A percentile compares a stretch with the other conserved stretches of the same genome.
Evolutionary conservation across 1,140 invertebrate genomes (phyloP).

Genomic region (Spodoptera litura): DNA sequence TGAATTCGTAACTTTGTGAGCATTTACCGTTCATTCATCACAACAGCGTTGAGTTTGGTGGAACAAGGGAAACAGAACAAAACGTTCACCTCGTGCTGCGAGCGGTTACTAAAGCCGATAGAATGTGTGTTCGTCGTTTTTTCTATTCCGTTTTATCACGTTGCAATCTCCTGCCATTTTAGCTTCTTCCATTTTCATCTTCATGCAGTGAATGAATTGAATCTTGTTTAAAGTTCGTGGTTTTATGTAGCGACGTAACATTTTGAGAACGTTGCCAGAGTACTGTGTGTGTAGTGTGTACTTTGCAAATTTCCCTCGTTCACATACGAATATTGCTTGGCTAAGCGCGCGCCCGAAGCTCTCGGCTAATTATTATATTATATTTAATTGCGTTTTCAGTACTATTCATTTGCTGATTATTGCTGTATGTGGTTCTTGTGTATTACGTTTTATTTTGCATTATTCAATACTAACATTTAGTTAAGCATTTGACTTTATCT

Average conservation of each 20-base stretch:
- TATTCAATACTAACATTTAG: neutral
- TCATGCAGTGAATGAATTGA: conserved; percentile 4
- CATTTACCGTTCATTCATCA: conserved; percentile 36
- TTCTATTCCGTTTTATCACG: neutral
- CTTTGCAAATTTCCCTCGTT: conserved; percentile 24
- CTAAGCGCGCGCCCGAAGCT: conserved; percentile 1
- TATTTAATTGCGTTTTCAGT: conserved; percentile 6
- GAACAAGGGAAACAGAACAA: conserved; percentile 25
- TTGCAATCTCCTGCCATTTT: conserved; percentile 31
- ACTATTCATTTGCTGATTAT: neutral
- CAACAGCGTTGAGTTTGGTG: conserved; percentile 1
- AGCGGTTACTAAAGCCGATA: conserved; percentile 20
- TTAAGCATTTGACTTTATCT: neutral
- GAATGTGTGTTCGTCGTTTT: conserved; percentile 18
- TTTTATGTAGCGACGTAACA: conserved; percentile 13
- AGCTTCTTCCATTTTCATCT: conserved; percentile 11
- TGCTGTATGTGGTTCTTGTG: neutral
- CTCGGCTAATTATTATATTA: conserved; percentile 34
- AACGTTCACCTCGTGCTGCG: conserved; percentile 4
- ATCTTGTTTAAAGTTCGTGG: neutral
- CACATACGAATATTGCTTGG: conserved; percentile 8
- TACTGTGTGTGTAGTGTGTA: neutral
- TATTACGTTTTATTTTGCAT: neutral
- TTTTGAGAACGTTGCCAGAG: conserved; percentile 34
- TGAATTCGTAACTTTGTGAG: conserved; percentile 27